Percentiles rank a stretch among this genome's conserved stretches.
Evolutionary conservation across 2,888 invertebrate genomes (phyloP).

Genomic region (Exocentrus adspersus): DNA sequence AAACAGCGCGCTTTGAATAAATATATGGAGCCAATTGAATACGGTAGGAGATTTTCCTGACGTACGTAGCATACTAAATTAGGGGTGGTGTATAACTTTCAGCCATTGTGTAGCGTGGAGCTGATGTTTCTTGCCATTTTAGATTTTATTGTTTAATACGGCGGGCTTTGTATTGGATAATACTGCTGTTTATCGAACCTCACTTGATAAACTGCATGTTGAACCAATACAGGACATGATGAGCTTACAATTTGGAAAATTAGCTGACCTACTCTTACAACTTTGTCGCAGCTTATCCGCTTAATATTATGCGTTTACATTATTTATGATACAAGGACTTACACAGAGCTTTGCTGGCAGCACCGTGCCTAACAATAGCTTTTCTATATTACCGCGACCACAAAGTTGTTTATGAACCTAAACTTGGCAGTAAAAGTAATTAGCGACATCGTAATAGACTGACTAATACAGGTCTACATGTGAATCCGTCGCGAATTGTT

Average conservation of each 20-base stretch:
- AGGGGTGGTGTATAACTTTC: not conserved
- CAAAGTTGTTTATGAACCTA: conserved; percentile 26
- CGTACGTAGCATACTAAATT: not conserved
- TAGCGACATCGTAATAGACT: conserved; percentile 18
- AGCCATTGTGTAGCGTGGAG: not conserved
- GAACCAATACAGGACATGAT: too few relatives aligned
- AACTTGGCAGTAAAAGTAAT: conserved; percentile 25
- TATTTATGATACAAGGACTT: too few relatives aligned
- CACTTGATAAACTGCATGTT: not conserved
- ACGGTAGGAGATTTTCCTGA: not conserved
- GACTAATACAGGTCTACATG: too few relatives aligned
- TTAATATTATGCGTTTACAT: too few relatives aligned
- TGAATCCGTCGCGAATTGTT: too few relatives aligned
- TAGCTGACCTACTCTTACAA: too few relatives aligned
- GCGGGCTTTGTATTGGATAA: not conserved
- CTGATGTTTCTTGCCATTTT: not conserved
- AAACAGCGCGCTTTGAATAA: conserved; percentile 5
- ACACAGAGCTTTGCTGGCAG: not conserved
- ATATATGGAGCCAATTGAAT: conserved; percentile 7
- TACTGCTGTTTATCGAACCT: not conserved
- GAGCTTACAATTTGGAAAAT: too few relatives aligned
- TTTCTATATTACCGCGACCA: conserved; percentile 1
- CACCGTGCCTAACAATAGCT: not conserved
- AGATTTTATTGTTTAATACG: not conserved
- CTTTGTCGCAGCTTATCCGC: too few relatives aligned